Evolutionary conservation across 2,888 invertebrate species (phyloP), one percentile per base, ranked within the genome.

Genomic region (Himalopsyche anomala): DNA sequence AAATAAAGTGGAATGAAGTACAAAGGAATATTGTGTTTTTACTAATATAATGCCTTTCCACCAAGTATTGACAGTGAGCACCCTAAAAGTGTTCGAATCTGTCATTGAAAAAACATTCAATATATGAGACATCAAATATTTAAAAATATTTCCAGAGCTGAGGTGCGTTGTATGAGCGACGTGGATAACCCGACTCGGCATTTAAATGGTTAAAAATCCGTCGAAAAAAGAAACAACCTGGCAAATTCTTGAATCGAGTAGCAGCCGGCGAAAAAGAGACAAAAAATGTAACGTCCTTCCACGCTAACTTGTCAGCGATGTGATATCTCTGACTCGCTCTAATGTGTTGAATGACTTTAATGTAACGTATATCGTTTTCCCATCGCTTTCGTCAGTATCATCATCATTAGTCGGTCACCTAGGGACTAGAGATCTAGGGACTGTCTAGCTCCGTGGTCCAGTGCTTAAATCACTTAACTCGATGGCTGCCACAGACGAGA

Each of bases 231-330:
- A 62, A 62, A 11, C 62, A 62, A 62, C 62, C 62, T 62, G 28
- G 62, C 62, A 11, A 62, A 62, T 62, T 62, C 62, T 28, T 19
- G 9, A 62, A 19, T 62, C 28, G 19, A 62, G 19, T 62, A 62
- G 62, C 62, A 19, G 62, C 62, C 62, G 62, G 62, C 62, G 62
- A 62, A 62, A 62, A 62, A 28, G 62, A 28, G 62, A 62, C 28
- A 62, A 62, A 62, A 62, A 62, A 62, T 62, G 62, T 19, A 28
- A 62, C 62, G 62, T 62, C 62, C 62, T 62, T 62, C 28, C 8
- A n/a, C 62, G 19, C 51, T 51, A 15, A 51, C 62, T 62, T 62
- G 62, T 62, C 62, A 62, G 62, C 62, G 62, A 62, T n/a, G 28
- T 62, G 62, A 11, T 62, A 62, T 19, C 62, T 62, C 62, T 62